phyloP scores from a whole-genome alignment of 2,113 vertebrate genomes.

The Cynopterus brachyotis region DNA sequence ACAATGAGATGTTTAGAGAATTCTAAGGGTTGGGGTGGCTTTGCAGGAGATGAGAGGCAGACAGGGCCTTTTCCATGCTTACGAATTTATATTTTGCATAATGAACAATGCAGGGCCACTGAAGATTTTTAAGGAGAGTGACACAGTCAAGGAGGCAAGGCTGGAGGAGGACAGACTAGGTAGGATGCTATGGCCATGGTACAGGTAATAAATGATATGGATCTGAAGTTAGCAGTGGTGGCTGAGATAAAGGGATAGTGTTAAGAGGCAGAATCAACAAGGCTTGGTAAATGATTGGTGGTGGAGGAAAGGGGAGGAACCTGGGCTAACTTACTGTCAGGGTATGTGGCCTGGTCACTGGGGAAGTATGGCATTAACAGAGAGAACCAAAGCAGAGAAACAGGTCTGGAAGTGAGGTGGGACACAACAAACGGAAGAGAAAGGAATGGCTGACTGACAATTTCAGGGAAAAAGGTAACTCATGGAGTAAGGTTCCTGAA shows the following conservation, averaged over 20 bases:
- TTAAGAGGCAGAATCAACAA: not conserved
- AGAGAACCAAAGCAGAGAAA: not conserved
- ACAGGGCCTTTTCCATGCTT: not conserved
- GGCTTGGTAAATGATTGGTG: not conserved
- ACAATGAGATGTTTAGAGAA: not conserved
- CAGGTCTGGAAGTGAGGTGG: not conserved
- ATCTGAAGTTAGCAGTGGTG: not conserved
- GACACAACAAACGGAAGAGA: not conserved
- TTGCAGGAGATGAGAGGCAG: not conserved
- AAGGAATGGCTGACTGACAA: not conserved
- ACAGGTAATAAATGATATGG: not conserved
- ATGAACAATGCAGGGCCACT: not conserved
- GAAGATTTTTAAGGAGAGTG: not conserved
- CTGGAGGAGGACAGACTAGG: not conserved
- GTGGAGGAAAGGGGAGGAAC: not conserved
- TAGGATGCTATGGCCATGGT: not conserved
- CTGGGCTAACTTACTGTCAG: not conserved
- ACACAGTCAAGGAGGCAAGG: not conserved
- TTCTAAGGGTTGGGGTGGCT: not conserved
- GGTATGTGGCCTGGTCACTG: not conserved
- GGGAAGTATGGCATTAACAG: not conserved
- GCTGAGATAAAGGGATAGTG: not conserved
- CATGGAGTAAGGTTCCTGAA: not conserved
- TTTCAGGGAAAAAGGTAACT: not conserved
- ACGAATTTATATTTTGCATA: not conserved